Percentiles rank a stretch among this genome's conserved stretches.
These are phyloP conservation scores for Barbus barbus DNA, from an alignment of 2,113 vertebrate genomes.

Conservation along the genomic window DNA sequence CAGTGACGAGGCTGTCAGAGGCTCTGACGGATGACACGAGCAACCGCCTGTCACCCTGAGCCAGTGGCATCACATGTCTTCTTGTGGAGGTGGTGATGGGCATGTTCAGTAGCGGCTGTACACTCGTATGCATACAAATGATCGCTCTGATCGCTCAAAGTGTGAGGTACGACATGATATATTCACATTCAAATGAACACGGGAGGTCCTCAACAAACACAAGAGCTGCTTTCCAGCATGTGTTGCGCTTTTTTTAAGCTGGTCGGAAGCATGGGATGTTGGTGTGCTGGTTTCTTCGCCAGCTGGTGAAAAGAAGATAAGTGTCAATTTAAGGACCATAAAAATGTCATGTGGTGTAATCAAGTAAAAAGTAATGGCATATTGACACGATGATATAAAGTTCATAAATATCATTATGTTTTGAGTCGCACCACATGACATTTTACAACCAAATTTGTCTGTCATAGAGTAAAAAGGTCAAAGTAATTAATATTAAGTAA, in stretches of 20 bases:
- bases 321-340: background rate
- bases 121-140: conserved; percentile 4
- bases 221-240: background rate
- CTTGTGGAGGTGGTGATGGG: conserved; percentile 8
- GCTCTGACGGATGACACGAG: conserved; percentile 66
- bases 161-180: background rate
- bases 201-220: background rate
- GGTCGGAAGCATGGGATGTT: background rate
- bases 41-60: conserved; percentile 46
- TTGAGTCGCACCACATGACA: too few species aligned
- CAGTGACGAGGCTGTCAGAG: conserved; percentile 61
- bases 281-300: background rate
- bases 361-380: background rate
- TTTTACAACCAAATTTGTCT: too few species aligned
- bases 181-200: background rate
- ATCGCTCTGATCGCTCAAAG: background rate
- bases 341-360: background rate
- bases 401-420: too few species aligned
- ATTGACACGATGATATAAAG: background rate
- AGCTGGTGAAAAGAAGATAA: too few species aligned
- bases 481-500: background rate
- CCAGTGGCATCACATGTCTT: conserved; percentile 23
- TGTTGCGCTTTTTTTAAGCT: background rate
- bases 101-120: background rate
- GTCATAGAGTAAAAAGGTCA: background rate